phyloP scores from a whole-genome alignment of 2,888 invertebrate species.

The Coelogynopora nodosa region DNA sequence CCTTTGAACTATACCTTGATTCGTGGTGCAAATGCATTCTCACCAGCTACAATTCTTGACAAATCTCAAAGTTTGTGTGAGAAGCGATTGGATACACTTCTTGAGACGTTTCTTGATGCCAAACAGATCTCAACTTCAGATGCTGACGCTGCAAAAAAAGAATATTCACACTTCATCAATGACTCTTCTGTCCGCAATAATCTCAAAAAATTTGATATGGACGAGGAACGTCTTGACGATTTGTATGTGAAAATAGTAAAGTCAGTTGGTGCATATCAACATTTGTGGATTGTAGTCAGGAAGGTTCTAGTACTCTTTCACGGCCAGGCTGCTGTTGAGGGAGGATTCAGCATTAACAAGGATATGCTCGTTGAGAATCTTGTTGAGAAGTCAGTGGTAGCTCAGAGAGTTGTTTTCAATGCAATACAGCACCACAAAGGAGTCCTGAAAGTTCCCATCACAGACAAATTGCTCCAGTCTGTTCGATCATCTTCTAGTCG shows the following conservation, averaged over 20 bases:
- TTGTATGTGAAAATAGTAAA: not conserved
- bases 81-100: not conserved
- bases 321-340: not conserved
- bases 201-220: not conserved
- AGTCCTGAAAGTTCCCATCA: not conserved
- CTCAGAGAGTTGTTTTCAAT: not conserved
- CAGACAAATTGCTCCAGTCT: not conserved
- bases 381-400: not conserved
- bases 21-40: not conserved
- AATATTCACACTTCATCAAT: not conserved
- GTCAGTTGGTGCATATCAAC: not conserved
- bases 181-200: not conserved
- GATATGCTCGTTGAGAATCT: conserved; percentile 2
- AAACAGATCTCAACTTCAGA: not conserved
- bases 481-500: not conserved
- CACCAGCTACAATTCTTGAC: not conserved
- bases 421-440: not conserved
- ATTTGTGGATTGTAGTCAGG: not conserved
- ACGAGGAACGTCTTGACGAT: conserved; percentile 1
- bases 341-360: not conserved
- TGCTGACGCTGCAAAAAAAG: not conserved
- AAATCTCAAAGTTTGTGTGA: not conserved
- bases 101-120: not conserved
- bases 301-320: not conserved
- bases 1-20: not conserved